Conservation (phyloP, 1,140 invertebrate genomes). For the Pissodes strobi region DNA sequence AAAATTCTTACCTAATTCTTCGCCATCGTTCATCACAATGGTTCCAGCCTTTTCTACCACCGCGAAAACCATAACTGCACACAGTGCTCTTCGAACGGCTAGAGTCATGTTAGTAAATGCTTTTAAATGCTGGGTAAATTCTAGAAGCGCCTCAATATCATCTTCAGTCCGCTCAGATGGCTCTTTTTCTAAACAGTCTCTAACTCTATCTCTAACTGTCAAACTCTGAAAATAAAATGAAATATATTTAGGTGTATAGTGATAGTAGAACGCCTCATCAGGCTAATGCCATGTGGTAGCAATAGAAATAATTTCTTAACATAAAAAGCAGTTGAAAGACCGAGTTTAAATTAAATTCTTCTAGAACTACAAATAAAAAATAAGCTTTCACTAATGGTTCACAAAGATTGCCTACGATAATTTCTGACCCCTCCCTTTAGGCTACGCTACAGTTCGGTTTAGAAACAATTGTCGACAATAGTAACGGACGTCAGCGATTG, state of each 20-base stretch:
- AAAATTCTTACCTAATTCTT: conserved; percentile 69
- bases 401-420: too few relatives aligned
- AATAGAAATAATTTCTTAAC: too few relatives aligned
- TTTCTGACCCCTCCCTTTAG: too few relatives aligned
- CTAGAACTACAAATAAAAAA: too few relatives aligned
- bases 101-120: conserved; percentile 93
- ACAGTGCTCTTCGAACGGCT: conserved; percentile 88
- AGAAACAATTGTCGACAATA: too few relatives aligned
- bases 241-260: neutral
- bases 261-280: too few relatives aligned
- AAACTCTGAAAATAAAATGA: conserved; percentile 67
- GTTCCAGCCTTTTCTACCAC: conserved; percentile 96
- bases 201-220: conserved; percentile 88
- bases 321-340: too few relatives aligned
- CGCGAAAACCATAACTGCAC: conserved; percentile 94
- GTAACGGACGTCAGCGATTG: too few relatives aligned
- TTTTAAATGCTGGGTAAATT: conserved; percentile 96
- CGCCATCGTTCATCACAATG: conserved; percentile 95
- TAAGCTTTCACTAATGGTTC: too few relatives aligned
- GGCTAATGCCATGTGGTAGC: too few relatives aligned
- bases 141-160: conserved; percentile 92
- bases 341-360: too few relatives aligned
- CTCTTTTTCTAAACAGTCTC: conserved; percentile 97
- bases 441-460: too few relatives aligned
- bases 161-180: conserved; percentile 91